Evolutionary conservation across 2,113 vertebrate genomes (phyloP).

Genomic region (Numenius arquata): DNA sequence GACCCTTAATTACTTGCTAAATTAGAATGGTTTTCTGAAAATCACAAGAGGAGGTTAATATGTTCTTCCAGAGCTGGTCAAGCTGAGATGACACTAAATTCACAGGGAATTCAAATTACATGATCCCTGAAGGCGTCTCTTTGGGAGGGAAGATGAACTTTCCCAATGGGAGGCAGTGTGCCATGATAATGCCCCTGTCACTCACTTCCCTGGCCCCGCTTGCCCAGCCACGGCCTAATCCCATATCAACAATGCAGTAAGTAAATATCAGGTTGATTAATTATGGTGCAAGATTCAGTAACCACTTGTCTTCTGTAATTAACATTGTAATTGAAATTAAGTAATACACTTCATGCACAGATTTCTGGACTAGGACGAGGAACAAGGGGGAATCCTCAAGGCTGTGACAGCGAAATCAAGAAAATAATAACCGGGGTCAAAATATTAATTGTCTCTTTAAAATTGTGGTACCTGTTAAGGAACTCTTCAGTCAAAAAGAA

Average conservation of each 20-base stretch:
- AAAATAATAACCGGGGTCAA: not conserved
- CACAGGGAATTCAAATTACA: conserved; percentile 80
- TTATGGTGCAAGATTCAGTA: conserved; percentile 54
- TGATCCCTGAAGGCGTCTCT: conserved; percentile 86
- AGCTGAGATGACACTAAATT: conserved; percentile 83
- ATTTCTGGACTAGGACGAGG: not conserved
- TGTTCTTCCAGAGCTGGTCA: conserved; percentile 85
- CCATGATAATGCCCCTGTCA: conserved; percentile 75
- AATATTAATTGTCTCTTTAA: not conserved
- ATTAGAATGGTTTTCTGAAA: conserved; percentile 86
- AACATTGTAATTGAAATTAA: conserved; percentile 58
- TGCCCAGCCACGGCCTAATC: conserved; percentile 70
- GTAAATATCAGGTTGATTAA: conserved; percentile 74
- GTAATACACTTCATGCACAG: not conserved
- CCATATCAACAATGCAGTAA: conserved; percentile 63
- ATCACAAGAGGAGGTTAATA: conserved; percentile 86
- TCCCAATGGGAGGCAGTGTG: conserved; percentile 71
- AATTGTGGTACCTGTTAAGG: not conserved
- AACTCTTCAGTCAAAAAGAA: not conserved
- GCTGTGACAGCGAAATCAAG: not conserved
- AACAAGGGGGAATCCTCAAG: not conserved
- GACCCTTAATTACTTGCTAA: conserved; percentile 90
- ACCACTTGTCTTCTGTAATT: conserved; percentile 63
- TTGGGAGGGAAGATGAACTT: conserved; percentile 77
- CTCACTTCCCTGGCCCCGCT: conserved; percentile 71